A percentile compares a stretch with the other conserved stretches of the same genome.
Conservation (phyloP, 2,797 vertebrate genomes). For the Poeciliopsis gracilis region DNA sequence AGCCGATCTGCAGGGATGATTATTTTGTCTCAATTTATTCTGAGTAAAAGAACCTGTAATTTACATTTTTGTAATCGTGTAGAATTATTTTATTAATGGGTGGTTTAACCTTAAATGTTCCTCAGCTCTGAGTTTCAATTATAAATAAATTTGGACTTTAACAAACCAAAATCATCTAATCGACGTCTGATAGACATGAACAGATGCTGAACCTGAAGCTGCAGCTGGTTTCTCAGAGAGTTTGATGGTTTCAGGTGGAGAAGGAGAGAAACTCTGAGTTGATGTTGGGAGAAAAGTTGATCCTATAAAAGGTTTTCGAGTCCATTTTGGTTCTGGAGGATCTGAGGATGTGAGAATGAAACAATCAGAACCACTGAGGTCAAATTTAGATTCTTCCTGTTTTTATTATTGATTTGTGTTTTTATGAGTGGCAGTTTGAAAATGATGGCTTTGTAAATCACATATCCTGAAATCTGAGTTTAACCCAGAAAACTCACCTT, state of each 20-base stretch:
- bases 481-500: accelerated
- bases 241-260: not conserved
- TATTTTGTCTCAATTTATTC: not conserved
- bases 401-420: not conserved
- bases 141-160: not conserved
- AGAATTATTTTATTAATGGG: no score
- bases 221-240: not conserved
- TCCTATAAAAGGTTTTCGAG: not conserved
- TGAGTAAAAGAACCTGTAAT: not conserved
- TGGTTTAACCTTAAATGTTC: no score
- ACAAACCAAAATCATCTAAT: not conserved
- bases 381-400: not conserved
- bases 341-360: not conserved
- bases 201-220: not conserved
- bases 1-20: not conserved
- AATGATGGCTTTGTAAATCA: not conserved
- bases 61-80: not conserved
- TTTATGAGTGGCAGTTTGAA: not conserved
- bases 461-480: accelerated
- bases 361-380: not conserved
- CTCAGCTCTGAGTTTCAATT: no score
- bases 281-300: not conserved
- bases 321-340: not conserved
- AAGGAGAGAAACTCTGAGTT: not conserved
- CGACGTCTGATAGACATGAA: not conserved